phyloP scores from a whole-genome alignment of 2,888 invertebrate genomes.

The Ceriagrion tenellum region DNA sequence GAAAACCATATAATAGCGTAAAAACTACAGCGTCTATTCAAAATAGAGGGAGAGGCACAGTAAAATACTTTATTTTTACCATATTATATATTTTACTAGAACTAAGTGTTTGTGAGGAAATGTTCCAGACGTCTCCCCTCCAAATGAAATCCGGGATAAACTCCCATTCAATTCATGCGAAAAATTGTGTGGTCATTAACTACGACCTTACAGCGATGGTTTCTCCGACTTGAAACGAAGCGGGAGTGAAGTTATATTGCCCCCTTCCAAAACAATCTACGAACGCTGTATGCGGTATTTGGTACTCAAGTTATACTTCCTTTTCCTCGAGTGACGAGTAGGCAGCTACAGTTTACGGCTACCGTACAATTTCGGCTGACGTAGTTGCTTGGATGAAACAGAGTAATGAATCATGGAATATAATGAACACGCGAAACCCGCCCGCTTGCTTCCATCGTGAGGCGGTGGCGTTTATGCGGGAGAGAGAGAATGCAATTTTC shows the following conservation, averaged over 20 bases:
- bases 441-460: neutral
- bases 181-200: neutral
- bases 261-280: neutral
- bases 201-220: neutral
- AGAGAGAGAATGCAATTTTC: neutral
- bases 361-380: neutral
- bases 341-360: neutral
- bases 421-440: neutral
- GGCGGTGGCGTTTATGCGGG: neutral
- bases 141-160: neutral
- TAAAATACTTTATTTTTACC: too few relatives aligned
- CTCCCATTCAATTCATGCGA: neutral
- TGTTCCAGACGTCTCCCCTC: too few relatives aligned
- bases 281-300: neutral
- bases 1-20: too few relatives aligned
- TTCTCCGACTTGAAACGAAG: neutral
- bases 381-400: neutral
- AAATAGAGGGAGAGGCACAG: too few relatives aligned
- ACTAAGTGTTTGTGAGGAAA: too few relatives aligned
- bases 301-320: neutral
- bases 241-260: neutral
- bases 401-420: neutral
- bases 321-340: neutral
- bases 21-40: too few relatives aligned
- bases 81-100: too few relatives aligned